Conservation (phyloP, 2,888 invertebrate genomes). For the Dorcus parallelipipedus region DNA sequence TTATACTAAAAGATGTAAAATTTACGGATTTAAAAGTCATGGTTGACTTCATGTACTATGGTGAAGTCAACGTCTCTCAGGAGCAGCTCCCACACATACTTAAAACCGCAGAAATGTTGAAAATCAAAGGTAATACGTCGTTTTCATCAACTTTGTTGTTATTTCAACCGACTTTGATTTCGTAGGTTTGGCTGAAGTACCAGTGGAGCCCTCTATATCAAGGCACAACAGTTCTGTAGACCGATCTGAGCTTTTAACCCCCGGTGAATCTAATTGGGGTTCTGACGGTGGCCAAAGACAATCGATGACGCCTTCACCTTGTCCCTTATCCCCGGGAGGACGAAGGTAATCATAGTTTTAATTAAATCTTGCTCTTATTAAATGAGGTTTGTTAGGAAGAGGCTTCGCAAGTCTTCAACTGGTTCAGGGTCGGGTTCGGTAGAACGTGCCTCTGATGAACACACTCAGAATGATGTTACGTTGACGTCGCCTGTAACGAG, state of each 20-base stretch:
- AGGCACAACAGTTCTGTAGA: conserved; percentile 60
- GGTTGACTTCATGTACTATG: conserved; percentile 91
- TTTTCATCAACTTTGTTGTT: neutral
- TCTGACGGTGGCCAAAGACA: conserved; percentile 55
- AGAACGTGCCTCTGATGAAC: conserved; percentile 49
- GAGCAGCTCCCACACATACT: conserved; percentile 77
- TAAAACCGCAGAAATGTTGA: conserved; percentile 81
- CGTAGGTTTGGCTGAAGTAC: conserved; percentile 75
- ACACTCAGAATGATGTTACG: conserved; percentile 51
- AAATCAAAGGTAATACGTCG: conserved; percentile 64
- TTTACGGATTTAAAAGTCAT: conserved; percentile 81
- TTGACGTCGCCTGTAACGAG: conserved; percentile 49
- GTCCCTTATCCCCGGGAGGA: conserved; percentile 53
- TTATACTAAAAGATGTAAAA: conserved; percentile 84
- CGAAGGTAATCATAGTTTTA: conserved; percentile 37
- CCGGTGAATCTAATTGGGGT: conserved; percentile 58
- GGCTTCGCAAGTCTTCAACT: conserved; percentile 64
- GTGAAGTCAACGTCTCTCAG: conserved; percentile 88
- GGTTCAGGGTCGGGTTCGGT: conserved; percentile 56
- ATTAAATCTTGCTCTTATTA: neutral
- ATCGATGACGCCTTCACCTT: conserved; percentile 64
- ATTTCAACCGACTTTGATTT: neutral
- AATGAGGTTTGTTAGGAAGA: conserved; percentile 47
- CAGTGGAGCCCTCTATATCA: conserved; percentile 70
- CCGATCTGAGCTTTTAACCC: conserved; percentile 53